Evolutionary conservation across 2,113 vertebrate species (phyloP).

Genomic region (Varanus salvator): DNA sequence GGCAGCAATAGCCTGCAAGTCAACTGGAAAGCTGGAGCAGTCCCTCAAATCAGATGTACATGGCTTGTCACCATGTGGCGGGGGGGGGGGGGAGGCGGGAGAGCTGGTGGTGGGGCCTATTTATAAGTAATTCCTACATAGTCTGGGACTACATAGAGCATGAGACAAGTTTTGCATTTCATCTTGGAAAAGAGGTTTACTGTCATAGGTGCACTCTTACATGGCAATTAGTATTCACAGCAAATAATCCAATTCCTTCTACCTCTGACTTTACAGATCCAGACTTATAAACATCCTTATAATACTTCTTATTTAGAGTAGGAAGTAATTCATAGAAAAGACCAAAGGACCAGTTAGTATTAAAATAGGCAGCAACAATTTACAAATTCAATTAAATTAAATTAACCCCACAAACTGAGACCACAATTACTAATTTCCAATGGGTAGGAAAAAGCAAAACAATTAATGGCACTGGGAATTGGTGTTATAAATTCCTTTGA

Average conservation of each 20-base stretch:
- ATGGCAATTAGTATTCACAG: neutral
- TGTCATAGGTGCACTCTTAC: neutral
- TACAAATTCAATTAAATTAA: neutral
- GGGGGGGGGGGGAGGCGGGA: too few species aligned
- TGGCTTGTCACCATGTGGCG: neutral
- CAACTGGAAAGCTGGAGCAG: neutral
- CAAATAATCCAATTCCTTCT: neutral
- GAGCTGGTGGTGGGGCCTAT: neutral
- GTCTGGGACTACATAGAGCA: neutral
- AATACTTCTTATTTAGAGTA: neutral
- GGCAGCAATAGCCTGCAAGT: neutral
- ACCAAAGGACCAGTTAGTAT: neutral
- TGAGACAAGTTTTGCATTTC: neutral
- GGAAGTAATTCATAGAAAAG: neutral
- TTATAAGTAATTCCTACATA: neutral
- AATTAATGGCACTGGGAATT: neutral
- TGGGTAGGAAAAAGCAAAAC: neutral
- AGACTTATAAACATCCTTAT: neutral
- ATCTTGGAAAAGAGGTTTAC: neutral
- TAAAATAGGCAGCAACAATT: neutral
- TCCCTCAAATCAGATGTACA: neutral
- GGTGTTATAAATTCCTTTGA: neutral
- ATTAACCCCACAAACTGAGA: neutral
- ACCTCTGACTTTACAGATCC: neutral
- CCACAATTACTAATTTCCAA: neutral